Evolutionary conservation across 2,888 invertebrate genomes (phyloP), one percentile per base, ranked within the genome.

Genomic region (Gasteruption jaculator): DNA sequence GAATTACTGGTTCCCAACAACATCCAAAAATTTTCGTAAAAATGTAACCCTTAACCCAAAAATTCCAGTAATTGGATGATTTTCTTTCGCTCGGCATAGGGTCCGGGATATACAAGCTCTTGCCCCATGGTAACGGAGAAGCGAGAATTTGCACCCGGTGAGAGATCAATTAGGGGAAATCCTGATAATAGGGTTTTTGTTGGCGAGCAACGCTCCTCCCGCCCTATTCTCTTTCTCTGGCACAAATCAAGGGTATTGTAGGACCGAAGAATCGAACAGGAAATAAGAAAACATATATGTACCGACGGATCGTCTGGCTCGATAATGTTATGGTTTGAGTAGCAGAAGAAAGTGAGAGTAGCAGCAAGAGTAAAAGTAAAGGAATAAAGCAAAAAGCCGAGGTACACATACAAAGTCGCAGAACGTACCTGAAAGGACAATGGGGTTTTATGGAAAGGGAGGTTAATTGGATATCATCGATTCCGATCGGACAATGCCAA

Each of bases 401-500:
- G 41, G 15, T 31, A 24, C 34, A 38, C 43, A 41, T 38, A 42
- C 50, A 51, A 48, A 58, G 48, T 54, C 55, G 50, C 50, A n/a
- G n/a, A n/a, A 54, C 49, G 57, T 54, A 54, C 52, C 37, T n/a
- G n/a, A 46, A 53, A 50, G 58, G 48, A 60, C 61, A 61, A 61
- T 60, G 32, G 53, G 47, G 48, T 38, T 52, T 56, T 56, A 49
- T 55, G 53, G 52, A 53, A 53, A 55, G 56, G 60, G 50, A 60
- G 56, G 60, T 62, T 62, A 62, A 62, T 62, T 62, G 62, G 55
- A 62, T 60, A 50, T 52, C 55, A 62, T 62, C 58, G 60, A 62
- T 61, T 59, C 41, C 43, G 54, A 57, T 58, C 52, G 47, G 37
- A 58, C 59, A 57, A 59, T 54, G 56, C n/a, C n/a, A n/a, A 54